Base-by-base conservation (phyloP, 2,888 invertebrate species). In the Limnephilus auricula region DNA sequence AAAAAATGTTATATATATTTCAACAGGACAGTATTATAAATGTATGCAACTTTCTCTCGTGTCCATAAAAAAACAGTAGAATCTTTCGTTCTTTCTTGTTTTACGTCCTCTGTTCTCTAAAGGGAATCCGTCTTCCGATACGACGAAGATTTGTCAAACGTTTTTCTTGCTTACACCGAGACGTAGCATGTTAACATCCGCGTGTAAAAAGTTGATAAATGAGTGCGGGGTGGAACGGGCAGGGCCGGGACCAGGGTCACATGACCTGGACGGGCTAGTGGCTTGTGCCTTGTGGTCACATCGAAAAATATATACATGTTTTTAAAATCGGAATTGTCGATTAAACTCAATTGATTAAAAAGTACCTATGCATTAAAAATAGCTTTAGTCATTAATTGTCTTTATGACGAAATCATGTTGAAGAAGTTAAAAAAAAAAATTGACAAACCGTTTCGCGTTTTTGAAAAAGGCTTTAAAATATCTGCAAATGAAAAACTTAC, bases 191-290 rank as follows among this genome's bases (percentile, higher is more conserved):
- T 89, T 89, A 89, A 86, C 91, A 89, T 89, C 65, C 84, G 37
- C 82, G 65, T 37, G 86, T 37, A 91, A 91, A 91, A 91, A 91
- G 80, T 89, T 91, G 91, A 91, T 91, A 91, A 89, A 91, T 82
- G 91, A 83, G 45, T 25, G 31, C 30, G 88, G 88, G 32, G 50
- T 82, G 18, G 50, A 88, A 50, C 40, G 31, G 79, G 86, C 34
- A 25, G 50, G 88, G 32, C 40, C 88, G 86, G 80, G 65, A 79
- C 15, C 31, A 6, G 79, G 37, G 6, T 30, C 40, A 30, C 30
- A n/a, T 79, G 82, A 18, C 32, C 82, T 34, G 18, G 18, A 32
- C 2, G 4, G 18, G 18, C 82, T 18, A 50, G 50, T 18, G 9
- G 34, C 40, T 85, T 18, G 84, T 37, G 40, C 10, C 25, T 6